Percentiles rank a stretch among this genome's conserved stretches.
These are phyloP conservation scores for Hydrotaea diabolus DNA, from an alignment of 2,888 invertebrate genomes.

Conservation along the genomic window DNA sequence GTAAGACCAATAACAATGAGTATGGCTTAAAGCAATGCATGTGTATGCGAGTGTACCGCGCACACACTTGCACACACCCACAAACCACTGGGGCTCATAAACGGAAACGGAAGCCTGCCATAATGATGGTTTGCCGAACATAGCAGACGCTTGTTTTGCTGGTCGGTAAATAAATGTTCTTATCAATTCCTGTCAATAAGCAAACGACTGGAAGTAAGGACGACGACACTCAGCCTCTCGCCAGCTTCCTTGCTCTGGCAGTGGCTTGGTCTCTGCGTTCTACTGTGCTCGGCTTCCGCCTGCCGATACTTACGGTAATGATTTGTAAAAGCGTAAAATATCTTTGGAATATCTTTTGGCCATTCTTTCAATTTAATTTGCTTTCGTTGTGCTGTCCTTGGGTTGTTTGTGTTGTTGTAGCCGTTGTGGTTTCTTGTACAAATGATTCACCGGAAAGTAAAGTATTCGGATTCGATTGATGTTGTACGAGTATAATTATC, in stretches of 20 bases:
- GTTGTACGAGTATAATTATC: constrained; percentile 76
- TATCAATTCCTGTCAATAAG: constrained; percentile 41
- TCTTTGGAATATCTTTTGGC: constrained; percentile 10
- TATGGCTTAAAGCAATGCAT: constrained; percentile 23
- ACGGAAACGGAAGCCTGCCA: constrained; percentile 70
- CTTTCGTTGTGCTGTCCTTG: neutral
- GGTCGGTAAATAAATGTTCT: constrained; percentile 45
- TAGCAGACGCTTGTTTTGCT: constrained; percentile 49
- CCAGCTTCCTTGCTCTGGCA: neutral
- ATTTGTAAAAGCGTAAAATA: constrained; percentile 24
- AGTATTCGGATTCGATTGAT: constrained; percentile 74
- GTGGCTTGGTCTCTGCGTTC: no score
- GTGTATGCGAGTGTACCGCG: neutral
- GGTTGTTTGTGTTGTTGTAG: neutral
- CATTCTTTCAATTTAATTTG: constrained; percentile 25
- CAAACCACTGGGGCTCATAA: constrained; percentile 37
- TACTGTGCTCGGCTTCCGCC: neutral
- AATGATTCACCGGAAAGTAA: constrained; percentile 6
- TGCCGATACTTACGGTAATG: neutral
- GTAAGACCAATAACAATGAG: constrained; percentile 41
- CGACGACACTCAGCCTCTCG: neutral
- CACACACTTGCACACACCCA: constrained; percentile 17
- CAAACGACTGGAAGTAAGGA: neutral
- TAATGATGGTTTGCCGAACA: constrained; percentile 67
- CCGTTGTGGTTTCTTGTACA: constrained; percentile 3